These are phyloP conservation scores for Helleia helle DNA, from an alignment of 2,888 invertebrate genomes.

Conservation along the genomic window DNA sequence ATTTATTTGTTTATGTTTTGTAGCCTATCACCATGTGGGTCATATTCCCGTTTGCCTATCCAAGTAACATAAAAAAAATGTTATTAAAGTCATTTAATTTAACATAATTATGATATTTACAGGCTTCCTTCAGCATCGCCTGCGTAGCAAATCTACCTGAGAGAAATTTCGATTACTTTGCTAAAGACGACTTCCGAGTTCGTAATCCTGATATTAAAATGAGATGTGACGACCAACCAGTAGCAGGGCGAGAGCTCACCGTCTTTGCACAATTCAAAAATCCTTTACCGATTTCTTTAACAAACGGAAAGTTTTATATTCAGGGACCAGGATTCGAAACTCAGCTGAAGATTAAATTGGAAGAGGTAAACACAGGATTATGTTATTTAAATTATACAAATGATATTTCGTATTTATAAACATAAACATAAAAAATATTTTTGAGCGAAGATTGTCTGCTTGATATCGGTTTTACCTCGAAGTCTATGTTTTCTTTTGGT, in stretches of 20 bases:
- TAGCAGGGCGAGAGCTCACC: neutral
- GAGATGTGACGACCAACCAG: neutral
- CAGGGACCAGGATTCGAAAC: too few relatives aligned
- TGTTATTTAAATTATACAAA: too few relatives aligned
- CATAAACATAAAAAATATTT: too few relatives aligned
- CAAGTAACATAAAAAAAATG: neutral
- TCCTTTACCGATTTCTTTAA: neutral
- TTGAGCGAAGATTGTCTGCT: neutral
- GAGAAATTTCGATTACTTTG: neutral
- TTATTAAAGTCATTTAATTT: neutral
- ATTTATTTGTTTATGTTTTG: too few relatives aligned
- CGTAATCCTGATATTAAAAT: neutral
- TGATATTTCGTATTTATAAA: too few relatives aligned
- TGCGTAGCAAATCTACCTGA: neutral
- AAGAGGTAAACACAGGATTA: too few relatives aligned
- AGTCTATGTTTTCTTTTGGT: too few relatives aligned
- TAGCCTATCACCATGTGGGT: too few relatives aligned
- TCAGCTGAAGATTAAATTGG: neutral
- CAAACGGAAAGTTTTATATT: neutral
- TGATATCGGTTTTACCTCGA: neutral
- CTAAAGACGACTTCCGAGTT: neutral
- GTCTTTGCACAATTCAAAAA: neutral
- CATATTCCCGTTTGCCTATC: too few relatives aligned
- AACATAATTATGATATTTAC: neutral
- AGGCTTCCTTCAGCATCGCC: neutral